phyloP scores from a whole-genome alignment of 2,888 invertebrate species.

The Pheosia gnoma region DNA sequence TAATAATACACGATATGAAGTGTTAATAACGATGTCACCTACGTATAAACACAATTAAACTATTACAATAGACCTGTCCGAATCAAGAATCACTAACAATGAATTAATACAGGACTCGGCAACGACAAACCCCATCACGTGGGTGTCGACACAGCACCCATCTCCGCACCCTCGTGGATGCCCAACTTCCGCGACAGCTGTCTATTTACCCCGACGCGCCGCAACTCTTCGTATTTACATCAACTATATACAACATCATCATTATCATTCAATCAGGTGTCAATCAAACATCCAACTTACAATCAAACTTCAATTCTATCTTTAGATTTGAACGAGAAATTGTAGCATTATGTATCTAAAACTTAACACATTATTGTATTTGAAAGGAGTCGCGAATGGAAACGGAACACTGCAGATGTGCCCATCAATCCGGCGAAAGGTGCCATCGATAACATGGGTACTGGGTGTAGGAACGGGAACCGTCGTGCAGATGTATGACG shows the following conservation, averaged over 20 bases:
- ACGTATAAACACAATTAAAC: too few relatives aligned
- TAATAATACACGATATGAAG: too few relatives aligned
- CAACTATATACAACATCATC: slow-evolving; percentile 5
- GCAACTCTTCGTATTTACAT: slow-evolving; percentile 32
- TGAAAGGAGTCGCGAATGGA: background rate
- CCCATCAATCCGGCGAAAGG: slow-evolving; percentile 26
- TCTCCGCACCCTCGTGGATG: slow-evolving; percentile 18
- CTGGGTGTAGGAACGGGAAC: slow-evolving; percentile 17
- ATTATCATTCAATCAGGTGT: slow-evolving; percentile 1
- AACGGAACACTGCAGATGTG: background rate
- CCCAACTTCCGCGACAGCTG: slow-evolving; percentile 43
- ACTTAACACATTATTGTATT: background rate
- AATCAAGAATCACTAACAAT: too few relatives aligned
- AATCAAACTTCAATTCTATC: slow-evolving; percentile 3
- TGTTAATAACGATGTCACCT: too few relatives aligned
- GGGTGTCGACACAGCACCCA: slow-evolving; percentile 1
- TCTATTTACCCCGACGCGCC: slow-evolving; percentile 42
- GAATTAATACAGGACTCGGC: background rate
- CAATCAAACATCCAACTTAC: background rate
- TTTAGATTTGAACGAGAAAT: background rate
- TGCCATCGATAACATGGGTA: slow-evolving; percentile 24
- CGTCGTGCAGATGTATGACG: slow-evolving; percentile 19
- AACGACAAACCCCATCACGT: slow-evolving; percentile 3
- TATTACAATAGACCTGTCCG: too few relatives aligned
- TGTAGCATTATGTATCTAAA: background rate